phyloP scores from a whole-genome alignment of 2,888 invertebrate genomes.

The Pristionchus mayeri region DNA sequence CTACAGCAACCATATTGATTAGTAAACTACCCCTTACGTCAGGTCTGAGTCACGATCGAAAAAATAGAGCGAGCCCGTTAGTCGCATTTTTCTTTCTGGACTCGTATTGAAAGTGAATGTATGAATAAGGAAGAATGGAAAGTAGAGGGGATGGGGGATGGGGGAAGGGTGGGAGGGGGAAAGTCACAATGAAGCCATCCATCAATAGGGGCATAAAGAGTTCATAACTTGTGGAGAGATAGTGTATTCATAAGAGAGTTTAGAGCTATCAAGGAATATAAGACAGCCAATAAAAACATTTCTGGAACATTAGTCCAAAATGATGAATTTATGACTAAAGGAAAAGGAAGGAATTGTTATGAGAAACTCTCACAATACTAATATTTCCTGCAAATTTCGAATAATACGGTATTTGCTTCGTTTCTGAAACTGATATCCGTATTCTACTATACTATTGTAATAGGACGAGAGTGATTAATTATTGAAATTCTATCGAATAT shows the following conservation, averaged over 20 bases:
- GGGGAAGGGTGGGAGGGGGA: background rate
- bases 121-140: constrained; percentile 38
- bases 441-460: background rate
- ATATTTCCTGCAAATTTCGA: background rate
- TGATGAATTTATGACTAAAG: background rate
- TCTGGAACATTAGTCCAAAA: background rate
- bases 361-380: background rate
- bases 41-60: no score
- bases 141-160: background rate
- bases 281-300: background rate
- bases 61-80: background rate
- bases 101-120: constrained; percentile 19
- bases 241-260: background rate
- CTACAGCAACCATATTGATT: no score
- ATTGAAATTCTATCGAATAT: constrained; percentile 4
- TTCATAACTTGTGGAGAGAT: background rate
- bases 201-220: constrained; percentile 19
- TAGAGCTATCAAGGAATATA: background rate
- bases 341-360: background rate
- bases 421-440: background rate
- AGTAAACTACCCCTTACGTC: no score
- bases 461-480: background rate
- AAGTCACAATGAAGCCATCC: constrained; percentile 2
- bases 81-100: background rate
- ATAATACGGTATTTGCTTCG: background rate